These are phyloP conservation scores for Capromys pilorides DNA, from an alignment of 2,797 vertebrate genomes.

Conservation along the genomic window DNA sequence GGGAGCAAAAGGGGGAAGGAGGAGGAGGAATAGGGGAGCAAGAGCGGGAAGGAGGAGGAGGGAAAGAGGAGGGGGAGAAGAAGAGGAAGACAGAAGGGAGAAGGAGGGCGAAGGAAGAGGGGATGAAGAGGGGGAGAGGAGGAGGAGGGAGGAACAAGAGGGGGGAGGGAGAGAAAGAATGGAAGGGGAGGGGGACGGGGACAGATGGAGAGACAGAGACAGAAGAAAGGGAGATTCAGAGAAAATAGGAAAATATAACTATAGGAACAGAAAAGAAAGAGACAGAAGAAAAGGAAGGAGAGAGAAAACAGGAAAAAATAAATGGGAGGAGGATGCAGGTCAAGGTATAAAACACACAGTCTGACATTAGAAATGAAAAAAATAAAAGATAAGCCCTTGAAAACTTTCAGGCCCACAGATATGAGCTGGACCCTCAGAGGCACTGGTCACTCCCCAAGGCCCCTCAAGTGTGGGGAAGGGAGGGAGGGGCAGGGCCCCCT, in stretches of 20 bases:
- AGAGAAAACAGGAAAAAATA: not conserved
- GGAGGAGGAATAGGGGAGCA: too few species aligned
- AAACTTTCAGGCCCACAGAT: not conserved
- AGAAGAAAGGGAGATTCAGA: not conserved
- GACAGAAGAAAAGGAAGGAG: not conserved
- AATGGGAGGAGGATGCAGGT: rapidly evolving
- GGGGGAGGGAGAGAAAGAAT: not conserved
- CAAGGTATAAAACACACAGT: not conserved
- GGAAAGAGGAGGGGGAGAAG: too few species aligned
- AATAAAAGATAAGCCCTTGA: not conserved
- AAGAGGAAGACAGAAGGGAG: too few species aligned
- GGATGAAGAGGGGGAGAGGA: not conserved
- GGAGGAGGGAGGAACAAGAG: too few species aligned
- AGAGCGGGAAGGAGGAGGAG: not conserved
- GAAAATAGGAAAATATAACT: not conserved
- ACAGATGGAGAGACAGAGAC: too few species aligned
- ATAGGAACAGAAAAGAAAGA: not conserved
- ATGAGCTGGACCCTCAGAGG: not conserved
- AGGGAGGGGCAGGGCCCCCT: rapidly evolving
- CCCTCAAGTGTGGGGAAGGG: not conserved
- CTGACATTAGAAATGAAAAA: not conserved
- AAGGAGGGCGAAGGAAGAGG: too few species aligned
- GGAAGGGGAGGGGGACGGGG: too few species aligned
- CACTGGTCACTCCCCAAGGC: not conserved
- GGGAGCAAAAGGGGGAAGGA: too few species aligned